phyloP scores from a whole-genome alignment of 2,113 vertebrate species.

The Oostethus manadensis region DNA sequence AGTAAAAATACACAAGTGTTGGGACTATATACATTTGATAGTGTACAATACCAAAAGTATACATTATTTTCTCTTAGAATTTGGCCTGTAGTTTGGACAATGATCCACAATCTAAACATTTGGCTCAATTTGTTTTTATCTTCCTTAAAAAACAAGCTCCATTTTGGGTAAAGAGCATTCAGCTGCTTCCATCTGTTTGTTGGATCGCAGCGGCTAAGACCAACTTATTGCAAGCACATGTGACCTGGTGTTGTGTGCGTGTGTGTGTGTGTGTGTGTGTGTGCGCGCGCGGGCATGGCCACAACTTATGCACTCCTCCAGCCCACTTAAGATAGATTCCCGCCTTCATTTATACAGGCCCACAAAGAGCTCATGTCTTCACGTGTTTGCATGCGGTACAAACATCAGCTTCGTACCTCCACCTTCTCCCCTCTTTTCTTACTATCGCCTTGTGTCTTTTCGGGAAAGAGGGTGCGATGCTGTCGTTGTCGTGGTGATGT shows the following conservation, averaged over 20 bases:
- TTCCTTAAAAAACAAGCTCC: constrained; percentile 10
- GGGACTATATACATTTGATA: no score
- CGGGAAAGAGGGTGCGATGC: constrained; percentile 32
- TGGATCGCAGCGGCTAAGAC: constrained; percentile 32
- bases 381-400: constrained; percentile 38
- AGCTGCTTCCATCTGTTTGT: constrained; percentile 35
- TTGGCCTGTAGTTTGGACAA: no score
- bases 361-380: constrained; percentile 48
- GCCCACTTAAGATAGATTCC: constrained; percentile 42
- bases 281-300: constrained; percentile 25
- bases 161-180: constrained; percentile 9
- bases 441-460: constrained; percentile 19
- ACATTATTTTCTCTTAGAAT: no score
- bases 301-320: constrained; percentile 41
- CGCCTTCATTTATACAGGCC: constrained; percentile 67
- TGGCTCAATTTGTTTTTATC: no score
- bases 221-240: constrained; percentile 67
- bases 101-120: no score
- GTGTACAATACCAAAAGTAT: no score
- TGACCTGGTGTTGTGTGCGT: constrained; percentile 32
- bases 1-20: no score
- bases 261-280: constrained; percentile 28
- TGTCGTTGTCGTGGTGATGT: constrained; percentile 41
- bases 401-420: constrained; percentile 52
- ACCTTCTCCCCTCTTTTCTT: constrained; percentile 10